Evolutionary conservation across 1,140 invertebrate genomes (phyloP).

Genomic region (Oreohelix idahoensis): DNA sequence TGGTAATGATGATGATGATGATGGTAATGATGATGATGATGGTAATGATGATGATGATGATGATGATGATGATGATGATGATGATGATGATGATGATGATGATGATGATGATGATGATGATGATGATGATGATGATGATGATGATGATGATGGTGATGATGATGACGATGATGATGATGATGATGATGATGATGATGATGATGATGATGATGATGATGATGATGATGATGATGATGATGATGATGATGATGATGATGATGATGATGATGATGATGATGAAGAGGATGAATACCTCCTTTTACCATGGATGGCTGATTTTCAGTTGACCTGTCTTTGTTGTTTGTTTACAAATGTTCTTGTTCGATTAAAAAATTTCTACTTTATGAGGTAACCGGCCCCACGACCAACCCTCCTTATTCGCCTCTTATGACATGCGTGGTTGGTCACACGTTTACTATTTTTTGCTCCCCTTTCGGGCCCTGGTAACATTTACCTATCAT

Average conservation of each 20-base stretch:
- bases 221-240: conserved; percentile 9
- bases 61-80: conserved; percentile 4
- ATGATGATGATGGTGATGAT: conserved; percentile 10
- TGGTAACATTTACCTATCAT: no score
- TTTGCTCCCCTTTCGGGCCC: no score
- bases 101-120: conserved; percentile 9
- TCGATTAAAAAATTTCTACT: no score
- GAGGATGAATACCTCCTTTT: no score
- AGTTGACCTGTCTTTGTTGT: no score
- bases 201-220: conserved; percentile 10
- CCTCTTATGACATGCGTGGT: no score
- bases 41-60: conserved; percentile 1
- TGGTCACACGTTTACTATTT: no score
- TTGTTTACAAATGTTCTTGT: no score
- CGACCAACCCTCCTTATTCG: no score
- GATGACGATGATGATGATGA: conserved; percentile 9
- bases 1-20: not conserved
- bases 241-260: conserved; percentile 9
- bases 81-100: conserved; percentile 10
- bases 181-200: conserved; percentile 9
- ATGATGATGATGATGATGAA: not conserved
- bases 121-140: conserved; percentile 9
- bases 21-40: not conserved
- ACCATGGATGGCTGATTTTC: not conserved
- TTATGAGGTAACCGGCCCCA: no score